phyloP scores from a whole-genome alignment of 1,140 invertebrate species.

The Leptopilina clavipes region DNA sequence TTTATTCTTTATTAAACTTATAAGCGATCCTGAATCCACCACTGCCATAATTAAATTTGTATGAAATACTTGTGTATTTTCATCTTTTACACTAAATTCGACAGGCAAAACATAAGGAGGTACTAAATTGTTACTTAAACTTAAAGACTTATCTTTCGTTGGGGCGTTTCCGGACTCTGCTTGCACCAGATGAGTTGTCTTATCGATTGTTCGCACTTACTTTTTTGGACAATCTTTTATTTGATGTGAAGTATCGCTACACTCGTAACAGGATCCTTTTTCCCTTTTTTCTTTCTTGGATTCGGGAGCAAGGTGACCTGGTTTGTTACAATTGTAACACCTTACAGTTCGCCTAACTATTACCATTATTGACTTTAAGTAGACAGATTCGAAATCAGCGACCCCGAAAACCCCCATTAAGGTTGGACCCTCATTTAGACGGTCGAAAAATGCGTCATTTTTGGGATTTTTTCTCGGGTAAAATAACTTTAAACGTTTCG shows the following conservation, averaged over 20 bases:
- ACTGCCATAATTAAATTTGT: not conserved
- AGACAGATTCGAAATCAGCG: too few relatives aligned
- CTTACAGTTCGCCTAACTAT: too few relatives aligned
- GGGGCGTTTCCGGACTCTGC: too few relatives aligned
- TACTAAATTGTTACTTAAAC: not conserved
- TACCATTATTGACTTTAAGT: too few relatives aligned
- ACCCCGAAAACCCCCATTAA: too few relatives aligned
- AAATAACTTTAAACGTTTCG: too few relatives aligned
- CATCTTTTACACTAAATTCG: not conserved
- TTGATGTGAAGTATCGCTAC: not conserved
- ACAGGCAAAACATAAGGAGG: not conserved
- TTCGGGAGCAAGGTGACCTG: too few relatives aligned
- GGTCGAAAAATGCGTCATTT: too few relatives aligned
- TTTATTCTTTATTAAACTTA: slow-evolving; percentile 12
- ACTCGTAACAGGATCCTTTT: slow-evolving; percentile 36
- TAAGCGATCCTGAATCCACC: slow-evolving; percentile 10
- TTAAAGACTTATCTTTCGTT: not conserved
- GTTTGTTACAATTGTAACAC: too few relatives aligned
- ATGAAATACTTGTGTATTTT: not conserved
- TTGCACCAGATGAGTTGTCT: not conserved
- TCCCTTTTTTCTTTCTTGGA: too few relatives aligned
- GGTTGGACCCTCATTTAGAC: too few relatives aligned
- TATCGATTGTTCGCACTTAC: not conserved
- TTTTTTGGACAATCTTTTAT: slow-evolving; percentile 34
- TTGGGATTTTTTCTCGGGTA: too few relatives aligned